These are phyloP conservation scores for Hymenochirus boettgeri DNA, from an alignment of 2,113 vertebrate genomes.

Conservation along the genomic window DNA sequence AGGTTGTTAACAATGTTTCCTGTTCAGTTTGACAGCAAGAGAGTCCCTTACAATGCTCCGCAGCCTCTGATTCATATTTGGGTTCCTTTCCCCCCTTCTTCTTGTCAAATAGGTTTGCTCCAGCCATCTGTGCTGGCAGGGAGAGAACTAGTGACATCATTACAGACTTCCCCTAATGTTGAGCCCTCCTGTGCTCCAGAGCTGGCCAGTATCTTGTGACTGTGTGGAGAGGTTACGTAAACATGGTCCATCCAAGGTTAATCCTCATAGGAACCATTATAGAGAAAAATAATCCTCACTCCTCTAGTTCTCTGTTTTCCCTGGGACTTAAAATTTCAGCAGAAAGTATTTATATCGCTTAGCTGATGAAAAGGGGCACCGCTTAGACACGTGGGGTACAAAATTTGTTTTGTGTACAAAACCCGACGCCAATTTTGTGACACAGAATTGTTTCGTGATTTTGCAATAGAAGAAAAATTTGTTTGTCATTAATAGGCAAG, in stretches of 20 bases:
- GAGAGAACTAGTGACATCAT: slow-evolving; percentile 18
- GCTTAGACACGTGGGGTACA: no score
- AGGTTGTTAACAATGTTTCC: slow-evolving; percentile 16
- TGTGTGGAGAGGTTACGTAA: slow-evolving; percentile 33
- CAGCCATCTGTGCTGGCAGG: slow-evolving; percentile 31
- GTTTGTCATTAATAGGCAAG: no score
- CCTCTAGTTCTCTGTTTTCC: neutral
- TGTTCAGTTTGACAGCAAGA: slow-evolving; percentile 3
- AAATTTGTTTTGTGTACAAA: no score
- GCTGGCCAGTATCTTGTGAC: slow-evolving; percentile 21
- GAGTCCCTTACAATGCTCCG: slow-evolving; percentile 21
- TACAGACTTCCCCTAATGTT: slow-evolving; percentile 17
- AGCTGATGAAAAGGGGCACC: no score
- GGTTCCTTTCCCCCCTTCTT: neutral
- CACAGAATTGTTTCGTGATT: no score
- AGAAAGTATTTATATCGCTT: neutral
- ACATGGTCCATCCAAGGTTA: slow-evolving; percentile 30
- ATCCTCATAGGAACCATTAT: slow-evolving; percentile 30
- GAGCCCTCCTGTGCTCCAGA: slow-evolving; percentile 1
- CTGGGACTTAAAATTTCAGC: neutral
- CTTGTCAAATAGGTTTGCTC: slow-evolving; percentile 6
- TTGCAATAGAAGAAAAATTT: no score
- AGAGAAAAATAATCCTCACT: neutral
- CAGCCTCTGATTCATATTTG: slow-evolving; percentile 9
- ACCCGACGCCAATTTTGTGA: no score